Evolutionary conservation across 1,140 invertebrate species (phyloP).

Genomic region (Gonioctena quinquepunctata): DNA sequence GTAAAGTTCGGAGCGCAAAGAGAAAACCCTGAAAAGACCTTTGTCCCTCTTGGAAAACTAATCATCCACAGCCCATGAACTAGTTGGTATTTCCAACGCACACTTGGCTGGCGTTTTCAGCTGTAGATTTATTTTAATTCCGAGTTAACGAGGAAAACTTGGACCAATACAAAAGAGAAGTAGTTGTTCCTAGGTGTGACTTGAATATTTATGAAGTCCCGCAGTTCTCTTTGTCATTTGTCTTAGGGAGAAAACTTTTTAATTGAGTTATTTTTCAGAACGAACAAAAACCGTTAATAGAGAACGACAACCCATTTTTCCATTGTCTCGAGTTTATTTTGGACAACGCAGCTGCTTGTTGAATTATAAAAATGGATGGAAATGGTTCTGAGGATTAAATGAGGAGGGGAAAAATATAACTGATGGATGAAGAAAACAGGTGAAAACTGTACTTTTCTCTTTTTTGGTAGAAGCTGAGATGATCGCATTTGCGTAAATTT

Average conservation of each 20-base stretch:
- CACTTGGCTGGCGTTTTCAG: background rate
- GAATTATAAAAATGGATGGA: background rate
- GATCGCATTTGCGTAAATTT: no score
- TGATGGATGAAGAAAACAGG: no score
- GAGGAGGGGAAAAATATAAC: no score
- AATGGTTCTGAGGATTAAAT: no score
- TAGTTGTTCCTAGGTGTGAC: constrained; percentile 16
- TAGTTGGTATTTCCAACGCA: constrained; percentile 8
- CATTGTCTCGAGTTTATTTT: constrained; percentile 6
- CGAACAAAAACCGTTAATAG: background rate
- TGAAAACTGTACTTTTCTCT: no score
- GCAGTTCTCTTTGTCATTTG: constrained; percentile 3
- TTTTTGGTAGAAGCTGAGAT: no score
- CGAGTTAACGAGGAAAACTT: constrained; percentile 30
- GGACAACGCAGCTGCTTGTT: background rate
- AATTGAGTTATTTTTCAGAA: constrained; percentile 13
- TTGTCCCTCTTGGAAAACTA: background rate
- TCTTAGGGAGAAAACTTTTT: background rate
- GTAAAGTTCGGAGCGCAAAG: background rate
- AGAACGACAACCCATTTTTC: background rate
- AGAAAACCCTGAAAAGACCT: background rate
- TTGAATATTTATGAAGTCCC: constrained; percentile 16
- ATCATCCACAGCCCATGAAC: background rate
- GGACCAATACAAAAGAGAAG: constrained; percentile 16
- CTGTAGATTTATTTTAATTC: constrained; percentile 38